These are phyloP conservation scores for Kryptopterus vitreolus DNA, from an alignment of 2,797 vertebrate genomes.

Conservation along the genomic window DNA sequence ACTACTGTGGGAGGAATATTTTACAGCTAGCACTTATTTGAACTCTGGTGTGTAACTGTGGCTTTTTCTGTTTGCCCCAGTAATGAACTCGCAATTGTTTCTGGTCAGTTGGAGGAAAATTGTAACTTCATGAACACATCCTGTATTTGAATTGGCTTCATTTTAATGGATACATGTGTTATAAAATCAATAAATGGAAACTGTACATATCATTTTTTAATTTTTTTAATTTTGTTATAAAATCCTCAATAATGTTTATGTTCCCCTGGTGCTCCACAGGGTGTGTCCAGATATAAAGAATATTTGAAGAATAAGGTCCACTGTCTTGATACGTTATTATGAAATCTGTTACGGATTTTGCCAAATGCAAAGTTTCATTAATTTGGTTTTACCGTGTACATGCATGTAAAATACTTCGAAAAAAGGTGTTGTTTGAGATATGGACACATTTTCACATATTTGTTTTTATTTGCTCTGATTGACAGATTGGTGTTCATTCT, in stretches of 20 bases:
- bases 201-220: not conserved
- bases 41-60: not conserved
- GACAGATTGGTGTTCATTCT: not conserved
- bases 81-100: not conserved
- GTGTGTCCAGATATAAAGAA: not conserved
- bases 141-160: not conserved
- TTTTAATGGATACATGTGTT: not conserved
- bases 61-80: not conserved
- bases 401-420: not conserved
- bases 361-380: not conserved
- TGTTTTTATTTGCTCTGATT: not conserved
- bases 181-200: not conserved
- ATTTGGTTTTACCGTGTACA: not conserved
- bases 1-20: not conserved
- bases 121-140: not conserved
- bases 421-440: not conserved
- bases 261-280: not conserved
- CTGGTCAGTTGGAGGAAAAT: not conserved
- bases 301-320: no score
- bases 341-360: slow-evolving; percentile 4
- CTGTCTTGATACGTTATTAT: slow-evolving; percentile 11
- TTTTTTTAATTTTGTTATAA: not conserved
- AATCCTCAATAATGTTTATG: not conserved
- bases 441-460: not conserved
- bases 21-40: not conserved